phyloP scores from a whole-genome alignment of 2,888 invertebrate genomes.

The Toxonevra muliebris region DNA sequence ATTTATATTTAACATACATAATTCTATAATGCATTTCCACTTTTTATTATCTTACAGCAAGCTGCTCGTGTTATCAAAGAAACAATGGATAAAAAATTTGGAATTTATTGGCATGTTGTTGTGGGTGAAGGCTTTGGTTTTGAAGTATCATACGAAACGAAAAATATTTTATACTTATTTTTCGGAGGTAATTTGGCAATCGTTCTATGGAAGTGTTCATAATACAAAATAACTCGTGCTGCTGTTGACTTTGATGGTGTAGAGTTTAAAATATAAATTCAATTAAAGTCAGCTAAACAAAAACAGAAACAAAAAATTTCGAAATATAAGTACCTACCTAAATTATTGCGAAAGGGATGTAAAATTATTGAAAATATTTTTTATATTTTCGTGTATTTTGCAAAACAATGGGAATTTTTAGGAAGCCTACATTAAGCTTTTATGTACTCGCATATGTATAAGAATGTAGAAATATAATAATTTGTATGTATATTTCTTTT shows the following conservation, averaged over 20 bases:
- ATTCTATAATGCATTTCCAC: not conserved
- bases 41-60: conserved; percentile 66
- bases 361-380: too few species aligned
- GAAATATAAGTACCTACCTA: conserved; percentile 1
- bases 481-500: too few species aligned
- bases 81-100: conserved; percentile 94
- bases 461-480: too few species aligned
- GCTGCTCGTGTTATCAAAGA: conserved; percentile 96
- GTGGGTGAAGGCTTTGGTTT: conserved; percentile 96
- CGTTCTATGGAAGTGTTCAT: conserved; percentile 88
- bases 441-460: too few species aligned
- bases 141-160: conserved; percentile 90
- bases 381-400: too few species aligned
- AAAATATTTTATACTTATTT: conserved; percentile 86
- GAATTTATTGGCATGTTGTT: conserved; percentile 93
- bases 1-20: not conserved
- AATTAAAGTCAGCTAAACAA: not conserved
- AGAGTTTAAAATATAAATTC: not conserved
- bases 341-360: conserved; percentile 4
- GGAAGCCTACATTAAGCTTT: too few species aligned
- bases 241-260: not conserved
- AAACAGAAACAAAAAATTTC: not conserved
- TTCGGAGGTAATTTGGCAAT: conserved; percentile 92
- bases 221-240: conserved; percentile 34
- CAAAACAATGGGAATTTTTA: too few species aligned